Conservation (phyloP, 1,140 invertebrate species). For the Adoxophyes honmai region DNA sequence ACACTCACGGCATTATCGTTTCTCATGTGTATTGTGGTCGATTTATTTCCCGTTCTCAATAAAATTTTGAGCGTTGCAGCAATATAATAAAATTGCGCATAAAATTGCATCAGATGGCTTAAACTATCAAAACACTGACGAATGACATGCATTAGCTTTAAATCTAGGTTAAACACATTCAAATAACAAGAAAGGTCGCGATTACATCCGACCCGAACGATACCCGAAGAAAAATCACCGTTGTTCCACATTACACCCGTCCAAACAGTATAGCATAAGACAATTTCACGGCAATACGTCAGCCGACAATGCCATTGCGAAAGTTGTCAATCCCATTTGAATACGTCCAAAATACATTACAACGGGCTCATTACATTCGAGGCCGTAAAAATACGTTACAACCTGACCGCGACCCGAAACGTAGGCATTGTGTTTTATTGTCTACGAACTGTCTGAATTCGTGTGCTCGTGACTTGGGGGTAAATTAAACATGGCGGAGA, state of each 20-base stretch:
- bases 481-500: background rate
- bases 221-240: too few species aligned
- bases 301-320: background rate
- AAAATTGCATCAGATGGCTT: too few species aligned
- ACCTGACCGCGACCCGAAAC: constrained; percentile 32
- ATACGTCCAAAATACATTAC: constrained; percentile 21
- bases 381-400: constrained; percentile 27
- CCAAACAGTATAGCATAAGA: background rate
- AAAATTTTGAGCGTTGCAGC: too few species aligned
- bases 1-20: too few species aligned
- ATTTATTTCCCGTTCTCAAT: too few species aligned
- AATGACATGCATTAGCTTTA: background rate
- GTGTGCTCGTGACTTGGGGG: background rate
- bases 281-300: constrained; percentile 13
- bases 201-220: background rate
- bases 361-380: constrained; percentile 26
- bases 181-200: background rate
- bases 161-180: background rate
- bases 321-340: constrained; percentile 21
- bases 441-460: constrained; percentile 3
- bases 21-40: too few species aligned
- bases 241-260: background rate
- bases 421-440: constrained; percentile 12
- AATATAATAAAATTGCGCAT: too few species aligned
- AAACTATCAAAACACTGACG: too few species aligned